These are phyloP conservation scores for Platichthys stellatus DNA, from an alignment of 2,113 vertebrate genomes.

Conservation along the genomic window DNA sequence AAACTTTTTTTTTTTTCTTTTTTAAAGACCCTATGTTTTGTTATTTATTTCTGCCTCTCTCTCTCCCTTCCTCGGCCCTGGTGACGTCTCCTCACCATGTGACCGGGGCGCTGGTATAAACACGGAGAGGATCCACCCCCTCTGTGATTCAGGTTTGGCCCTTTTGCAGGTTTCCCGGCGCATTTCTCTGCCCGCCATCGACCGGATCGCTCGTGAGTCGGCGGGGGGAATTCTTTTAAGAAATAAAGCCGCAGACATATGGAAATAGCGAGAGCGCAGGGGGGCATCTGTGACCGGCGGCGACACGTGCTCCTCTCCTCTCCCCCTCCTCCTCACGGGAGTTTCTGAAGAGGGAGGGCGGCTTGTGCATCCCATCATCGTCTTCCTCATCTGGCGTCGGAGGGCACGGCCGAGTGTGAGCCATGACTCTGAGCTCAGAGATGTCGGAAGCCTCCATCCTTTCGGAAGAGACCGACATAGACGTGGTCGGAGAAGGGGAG, in stretches of 20 bases:
- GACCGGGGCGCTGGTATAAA: slow-evolving; percentile 86
- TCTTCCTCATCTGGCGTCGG: slow-evolving; percentile 69
- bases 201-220: slow-evolving; percentile 32
- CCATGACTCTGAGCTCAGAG: slow-evolving; percentile 95
- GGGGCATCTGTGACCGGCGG: slow-evolving; percentile 50
- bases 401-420: slow-evolving; percentile 73
- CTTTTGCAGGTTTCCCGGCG: slow-evolving; percentile 71
- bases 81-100: slow-evolving; percentile 89
- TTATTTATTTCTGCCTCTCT: slow-evolving; percentile 6
- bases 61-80: slow-evolving; percentile 27
- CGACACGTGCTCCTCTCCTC: slow-evolving; percentile 63
- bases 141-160: slow-evolving; percentile 84
- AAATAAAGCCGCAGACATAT: slow-evolving; percentile 61
- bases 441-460: slow-evolving; percentile 94
- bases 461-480: slow-evolving; percentile 94
- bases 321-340: slow-evolving; percentile 66
- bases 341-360: slow-evolving; percentile 70
- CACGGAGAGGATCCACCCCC: slow-evolving; percentile 84
- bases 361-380: slow-evolving; percentile 48
- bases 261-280: slow-evolving; percentile 62
- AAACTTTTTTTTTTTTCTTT: slow-evolving; percentile 52
- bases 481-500: slow-evolving; percentile 93
- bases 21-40: slow-evolving; percentile 28
- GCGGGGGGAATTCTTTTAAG: background rate
- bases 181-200: slow-evolving; percentile 40